Evolutionary conservation across 2,888 invertebrate genomes (phyloP).

Genomic region (Cyclophora albipunctata): DNA sequence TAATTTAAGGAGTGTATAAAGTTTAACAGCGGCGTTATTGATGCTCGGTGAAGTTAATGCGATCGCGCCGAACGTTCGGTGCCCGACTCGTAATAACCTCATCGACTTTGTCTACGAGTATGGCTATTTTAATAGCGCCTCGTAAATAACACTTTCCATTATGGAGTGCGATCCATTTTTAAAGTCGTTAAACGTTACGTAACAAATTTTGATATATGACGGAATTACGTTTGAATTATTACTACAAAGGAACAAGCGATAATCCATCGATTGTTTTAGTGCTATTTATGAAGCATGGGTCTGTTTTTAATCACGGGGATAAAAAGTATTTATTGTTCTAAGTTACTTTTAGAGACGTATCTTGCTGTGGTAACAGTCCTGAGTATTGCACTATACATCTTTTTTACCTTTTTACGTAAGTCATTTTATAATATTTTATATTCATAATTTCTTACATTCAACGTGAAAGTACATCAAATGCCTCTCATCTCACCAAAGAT

Average conservation of each 20-base stretch:
- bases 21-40: constrained; percentile 58
- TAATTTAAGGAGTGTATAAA: constrained; percentile 63
- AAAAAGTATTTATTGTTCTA: too few relatives aligned
- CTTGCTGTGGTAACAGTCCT: too few relatives aligned
- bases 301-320: too few relatives aligned
- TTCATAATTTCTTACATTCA: too few relatives aligned
- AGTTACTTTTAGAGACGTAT: too few relatives aligned
- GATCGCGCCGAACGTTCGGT: constrained; percentile 42
- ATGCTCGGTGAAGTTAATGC: constrained; percentile 54
- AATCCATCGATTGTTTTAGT: constrained; percentile 3
- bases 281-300: not conserved
- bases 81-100: constrained; percentile 46
- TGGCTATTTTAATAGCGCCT: constrained; percentile 35
- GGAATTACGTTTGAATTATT: not conserved
- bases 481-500: too few relatives aligned
- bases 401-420: too few relatives aligned
- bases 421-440: too few relatives aligned
- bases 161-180: constrained; percentile 5
- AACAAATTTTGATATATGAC: constrained; percentile 1
- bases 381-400: too few relatives aligned
- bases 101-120: constrained; percentile 47
- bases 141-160: constrained; percentile 21
- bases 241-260: not conserved
- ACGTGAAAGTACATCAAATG: too few relatives aligned
- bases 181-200: constrained; percentile 6